Evolutionary conservation across 2,113 vertebrate genomes (phyloP).

Genomic region (Brachyhypopomus occidentalis): DNA sequence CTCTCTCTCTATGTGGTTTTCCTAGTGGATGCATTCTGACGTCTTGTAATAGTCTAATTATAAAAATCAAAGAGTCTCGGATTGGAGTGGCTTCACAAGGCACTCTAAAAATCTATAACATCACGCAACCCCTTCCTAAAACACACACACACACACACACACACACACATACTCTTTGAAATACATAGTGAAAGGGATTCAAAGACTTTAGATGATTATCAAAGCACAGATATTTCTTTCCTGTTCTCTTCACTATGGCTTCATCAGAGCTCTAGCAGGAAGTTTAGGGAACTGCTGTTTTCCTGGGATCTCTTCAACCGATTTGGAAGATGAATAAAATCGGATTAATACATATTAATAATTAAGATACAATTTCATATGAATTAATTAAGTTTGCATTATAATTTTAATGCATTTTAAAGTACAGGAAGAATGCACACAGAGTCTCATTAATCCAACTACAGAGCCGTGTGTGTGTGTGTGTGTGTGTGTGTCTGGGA

Average conservation of each 20-base stretch:
- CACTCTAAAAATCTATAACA: constrained; percentile 1
- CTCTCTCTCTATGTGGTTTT: constrained; percentile 10
- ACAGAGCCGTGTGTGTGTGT: neutral
- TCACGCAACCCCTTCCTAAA: no score
- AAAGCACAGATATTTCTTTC: neutral
- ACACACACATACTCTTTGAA: neutral
- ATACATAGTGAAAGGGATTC: neutral
- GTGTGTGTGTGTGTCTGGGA: neutral
- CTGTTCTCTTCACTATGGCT: no score
- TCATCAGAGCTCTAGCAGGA: no score
- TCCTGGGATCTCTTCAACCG: no score
- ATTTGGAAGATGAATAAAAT: no score
- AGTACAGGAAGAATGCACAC: neutral
- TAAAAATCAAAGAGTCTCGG: constrained; percentile 22
- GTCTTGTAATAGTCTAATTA: constrained; percentile 29
- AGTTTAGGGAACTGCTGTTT: no score
- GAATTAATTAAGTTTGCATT: no score
- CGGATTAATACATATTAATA: no score
- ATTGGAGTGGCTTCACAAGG: constrained; percentile 1
- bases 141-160: neutral
- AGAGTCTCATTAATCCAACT: neutral
- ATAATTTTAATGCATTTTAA: neutral
- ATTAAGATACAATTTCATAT: no score
- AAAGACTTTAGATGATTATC: neutral
- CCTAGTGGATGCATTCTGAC: constrained; percentile 5